A percentile compares a stretch with the other conserved stretches of the same genome.
phyloP scores from a whole-genome alignment of 2,888 invertebrate species.

The Eupithecia subfuscata region DNA sequence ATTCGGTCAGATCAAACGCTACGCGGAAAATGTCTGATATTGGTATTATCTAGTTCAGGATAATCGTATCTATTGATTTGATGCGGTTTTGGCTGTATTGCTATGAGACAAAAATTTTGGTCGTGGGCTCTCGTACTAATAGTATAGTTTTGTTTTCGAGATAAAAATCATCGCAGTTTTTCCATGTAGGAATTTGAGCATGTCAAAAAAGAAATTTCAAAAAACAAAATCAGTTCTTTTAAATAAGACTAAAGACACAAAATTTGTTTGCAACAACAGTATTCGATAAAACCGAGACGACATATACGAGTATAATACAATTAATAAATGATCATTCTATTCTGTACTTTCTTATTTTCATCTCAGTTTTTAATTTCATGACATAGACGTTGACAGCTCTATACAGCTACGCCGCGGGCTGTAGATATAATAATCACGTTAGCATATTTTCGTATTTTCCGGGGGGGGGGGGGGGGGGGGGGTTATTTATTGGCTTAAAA shows the following conservation, averaged over 20 bases:
- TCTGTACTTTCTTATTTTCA: neutral
- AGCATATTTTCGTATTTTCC: constrained; percentile 78
- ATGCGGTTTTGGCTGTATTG: too few relatives aligned
- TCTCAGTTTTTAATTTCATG: neutral
- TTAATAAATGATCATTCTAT: neutral
- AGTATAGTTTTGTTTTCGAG: neutral
- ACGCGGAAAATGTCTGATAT: too few relatives aligned
- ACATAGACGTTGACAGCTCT: neutral
- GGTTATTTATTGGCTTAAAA: constrained; percentile 82
- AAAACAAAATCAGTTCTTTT: neutral
- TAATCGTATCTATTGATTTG: too few relatives aligned
- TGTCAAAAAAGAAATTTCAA: neutral
- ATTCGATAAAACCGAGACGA: neutral
- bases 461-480: too few relatives aligned
- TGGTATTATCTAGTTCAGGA: too few relatives aligned
- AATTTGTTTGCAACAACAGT: neutral
- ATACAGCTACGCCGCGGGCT: neutral
- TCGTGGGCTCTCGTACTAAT: too few relatives aligned
- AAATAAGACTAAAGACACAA: neutral
- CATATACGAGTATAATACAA: too few relatives aligned
- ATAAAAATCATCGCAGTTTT: neutral
- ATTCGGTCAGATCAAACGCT: too few relatives aligned
- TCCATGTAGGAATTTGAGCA: neutral
- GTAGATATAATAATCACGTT: constrained; percentile 71
- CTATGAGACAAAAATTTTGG: too few relatives aligned